Conservation (phyloP, 2,113 vertebrate species). For the Cranoglanis bouderius region DNA sequence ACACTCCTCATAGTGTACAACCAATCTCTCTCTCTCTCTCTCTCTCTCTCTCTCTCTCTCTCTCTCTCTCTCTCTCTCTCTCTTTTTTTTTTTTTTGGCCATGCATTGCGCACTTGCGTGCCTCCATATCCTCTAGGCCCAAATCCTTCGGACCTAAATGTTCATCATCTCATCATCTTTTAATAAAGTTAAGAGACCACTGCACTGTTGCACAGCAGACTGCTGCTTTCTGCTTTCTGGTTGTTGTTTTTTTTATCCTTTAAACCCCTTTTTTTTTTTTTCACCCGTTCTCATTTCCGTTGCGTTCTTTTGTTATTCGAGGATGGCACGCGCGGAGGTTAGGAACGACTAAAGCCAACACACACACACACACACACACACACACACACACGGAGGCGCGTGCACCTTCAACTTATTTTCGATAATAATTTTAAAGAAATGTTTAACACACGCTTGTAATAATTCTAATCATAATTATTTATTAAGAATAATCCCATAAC, state of each 20-base stretch:
- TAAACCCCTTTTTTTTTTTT: slow-evolving; percentile 53
- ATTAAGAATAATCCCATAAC: background rate
- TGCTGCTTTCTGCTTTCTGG: slow-evolving; percentile 38
- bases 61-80: slow-evolving; percentile 23
- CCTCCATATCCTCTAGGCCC: slow-evolving; percentile 60
- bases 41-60: slow-evolving; percentile 31
- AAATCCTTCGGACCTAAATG: slow-evolving; percentile 60
- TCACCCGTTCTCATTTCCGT: slow-evolving; percentile 67
- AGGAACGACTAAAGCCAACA: background rate
- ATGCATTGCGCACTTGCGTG: slow-evolving; percentile 54
- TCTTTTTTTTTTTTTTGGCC: background rate
- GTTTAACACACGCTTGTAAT: background rate
- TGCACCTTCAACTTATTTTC: slow-evolving; percentile 2
- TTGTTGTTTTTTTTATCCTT: slow-evolving; percentile 59
- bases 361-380: slow-evolving; percentile 4
- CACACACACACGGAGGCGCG: slow-evolving; percentile 2
- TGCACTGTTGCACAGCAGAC: slow-evolving; percentile 37
- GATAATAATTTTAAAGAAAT: background rate
- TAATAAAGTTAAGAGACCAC: slow-evolving; percentile 65
- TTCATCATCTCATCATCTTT: slow-evolving; percentile 56
- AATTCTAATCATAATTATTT: background rate
- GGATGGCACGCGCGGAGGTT: slow-evolving; percentile 56
- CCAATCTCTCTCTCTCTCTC: background rate
- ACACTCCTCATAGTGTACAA: background rate
- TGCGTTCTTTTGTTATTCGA: slow-evolving; percentile 59